These are phyloP conservation scores for Pipa parva DNA, from an alignment of 2,113 vertebrate genomes.

Conservation along the genomic window DNA sequence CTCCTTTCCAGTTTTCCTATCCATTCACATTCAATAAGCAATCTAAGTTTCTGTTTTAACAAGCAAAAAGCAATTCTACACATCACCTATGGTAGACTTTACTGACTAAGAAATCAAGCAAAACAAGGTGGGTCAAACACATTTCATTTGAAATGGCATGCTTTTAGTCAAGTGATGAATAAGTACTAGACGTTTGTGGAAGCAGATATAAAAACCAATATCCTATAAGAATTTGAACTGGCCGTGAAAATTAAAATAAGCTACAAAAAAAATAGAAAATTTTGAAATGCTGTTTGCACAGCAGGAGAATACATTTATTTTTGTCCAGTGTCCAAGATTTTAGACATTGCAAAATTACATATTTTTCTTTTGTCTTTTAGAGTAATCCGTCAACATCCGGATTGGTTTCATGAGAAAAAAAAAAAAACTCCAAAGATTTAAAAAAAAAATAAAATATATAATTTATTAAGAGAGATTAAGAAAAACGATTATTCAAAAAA, in stretches of 20 bases:
- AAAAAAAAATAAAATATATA: no score
- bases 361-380: not conserved
- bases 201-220: constrained; percentile 17
- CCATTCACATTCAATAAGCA: constrained; percentile 24
- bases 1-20: not conserved
- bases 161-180: constrained; percentile 25
- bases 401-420: no score
- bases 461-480: no score
- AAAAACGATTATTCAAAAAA: no score
- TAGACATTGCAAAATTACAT: not conserved
- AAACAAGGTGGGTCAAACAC: constrained; percentile 33
- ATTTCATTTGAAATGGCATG: constrained; percentile 32
- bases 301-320: no score
- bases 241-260: constrained; percentile 12
- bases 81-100: constrained; percentile 19
- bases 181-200: constrained; percentile 7
- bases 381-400: no score
- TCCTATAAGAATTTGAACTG: constrained; percentile 7
- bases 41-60: constrained; percentile 41
- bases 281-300: no score
- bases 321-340: not conserved
- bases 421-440: no score
- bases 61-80: constrained; percentile 22
- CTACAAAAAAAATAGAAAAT: no score
- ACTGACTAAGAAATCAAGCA: constrained; percentile 33